These are phyloP conservation scores for Petaurus breviceps DNA, from an alignment of 2,113 vertebrate species.

Conservation along the genomic window DNA sequence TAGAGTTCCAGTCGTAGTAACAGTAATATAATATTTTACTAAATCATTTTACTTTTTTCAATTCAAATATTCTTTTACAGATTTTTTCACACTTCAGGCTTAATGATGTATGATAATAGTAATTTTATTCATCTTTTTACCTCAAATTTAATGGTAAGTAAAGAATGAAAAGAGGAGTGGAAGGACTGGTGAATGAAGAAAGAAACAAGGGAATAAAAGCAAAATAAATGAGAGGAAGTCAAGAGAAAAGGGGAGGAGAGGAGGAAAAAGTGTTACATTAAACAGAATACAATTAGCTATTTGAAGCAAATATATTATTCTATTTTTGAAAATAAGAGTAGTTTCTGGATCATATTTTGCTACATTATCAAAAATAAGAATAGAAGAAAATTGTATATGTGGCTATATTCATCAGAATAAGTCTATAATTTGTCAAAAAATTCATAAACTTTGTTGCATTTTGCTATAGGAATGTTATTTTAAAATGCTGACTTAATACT, in stretches of 20 bases:
- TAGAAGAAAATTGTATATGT: not conserved
- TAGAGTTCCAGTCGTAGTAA: not conserved
- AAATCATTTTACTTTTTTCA: not conserved
- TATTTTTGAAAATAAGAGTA: not conserved
- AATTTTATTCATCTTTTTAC: not conserved
- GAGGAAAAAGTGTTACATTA: not conserved
- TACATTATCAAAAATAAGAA: not conserved
- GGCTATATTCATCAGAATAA: not conserved
- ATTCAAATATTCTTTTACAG: not conserved
- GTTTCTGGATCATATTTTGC: not conserved
- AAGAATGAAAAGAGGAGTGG: not conserved
- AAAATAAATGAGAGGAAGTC: not conserved
- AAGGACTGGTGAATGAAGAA: not conserved
- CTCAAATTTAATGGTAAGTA: not conserved
- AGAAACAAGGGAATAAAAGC: not conserved
- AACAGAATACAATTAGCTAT: not conserved
- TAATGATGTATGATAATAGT: conserved; percentile 4
- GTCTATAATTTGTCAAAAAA: not conserved
- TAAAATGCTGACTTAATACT: not conserved
- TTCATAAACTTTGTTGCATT: not conserved
- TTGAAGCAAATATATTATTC: not conserved
- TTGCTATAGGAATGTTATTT: not conserved
- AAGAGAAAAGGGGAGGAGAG: not conserved
- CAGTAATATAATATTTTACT: not conserved
- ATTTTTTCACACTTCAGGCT: conserved; percentile 23